Percentiles rank a stretch among this genome's conserved stretches.
Conservation (phyloP, 2,113 vertebrate species). For the Mobula hypostoma region DNA sequence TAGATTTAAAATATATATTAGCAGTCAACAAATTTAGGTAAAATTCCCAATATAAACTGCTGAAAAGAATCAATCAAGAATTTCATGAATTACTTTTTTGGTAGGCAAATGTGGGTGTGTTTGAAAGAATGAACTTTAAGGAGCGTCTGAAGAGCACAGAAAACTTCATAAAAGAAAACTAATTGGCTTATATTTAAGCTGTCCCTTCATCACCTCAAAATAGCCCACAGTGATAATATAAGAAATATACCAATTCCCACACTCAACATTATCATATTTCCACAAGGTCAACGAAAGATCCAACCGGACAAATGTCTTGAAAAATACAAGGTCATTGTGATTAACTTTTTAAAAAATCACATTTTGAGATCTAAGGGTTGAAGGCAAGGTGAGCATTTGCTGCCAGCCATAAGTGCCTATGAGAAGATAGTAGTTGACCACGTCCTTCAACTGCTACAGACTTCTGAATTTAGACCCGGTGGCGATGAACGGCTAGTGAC, state of each 20-base stretch:
- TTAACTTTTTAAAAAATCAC: background rate
- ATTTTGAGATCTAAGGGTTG: no score
- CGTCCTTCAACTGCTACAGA: no score
- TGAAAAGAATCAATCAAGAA: background rate
- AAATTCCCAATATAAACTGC: background rate
- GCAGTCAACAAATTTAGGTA: background rate
- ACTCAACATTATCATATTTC: background rate
- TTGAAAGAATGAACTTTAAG: background rate
- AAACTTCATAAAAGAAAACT: background rate
- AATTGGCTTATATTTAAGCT: no score
- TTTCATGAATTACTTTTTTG: background rate
- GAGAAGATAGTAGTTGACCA: no score
- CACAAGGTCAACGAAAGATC: background rate
- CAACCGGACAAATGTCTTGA: background rate
- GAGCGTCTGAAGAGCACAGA: background rate
- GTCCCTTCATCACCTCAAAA: no score
- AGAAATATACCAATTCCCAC: background rate
- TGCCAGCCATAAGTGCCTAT: no score
- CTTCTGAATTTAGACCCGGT: no score
- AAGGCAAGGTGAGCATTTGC: no score
- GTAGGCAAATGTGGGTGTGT: no score
- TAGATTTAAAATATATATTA: slow-evolving; percentile 32
- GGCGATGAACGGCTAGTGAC: no score
- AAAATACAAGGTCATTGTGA: background rate
- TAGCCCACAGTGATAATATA: background rate